Evolutionary conservation across 2,113 vertebrate species (phyloP).

Genomic region (Forbesichthys papilliferus): DNA sequence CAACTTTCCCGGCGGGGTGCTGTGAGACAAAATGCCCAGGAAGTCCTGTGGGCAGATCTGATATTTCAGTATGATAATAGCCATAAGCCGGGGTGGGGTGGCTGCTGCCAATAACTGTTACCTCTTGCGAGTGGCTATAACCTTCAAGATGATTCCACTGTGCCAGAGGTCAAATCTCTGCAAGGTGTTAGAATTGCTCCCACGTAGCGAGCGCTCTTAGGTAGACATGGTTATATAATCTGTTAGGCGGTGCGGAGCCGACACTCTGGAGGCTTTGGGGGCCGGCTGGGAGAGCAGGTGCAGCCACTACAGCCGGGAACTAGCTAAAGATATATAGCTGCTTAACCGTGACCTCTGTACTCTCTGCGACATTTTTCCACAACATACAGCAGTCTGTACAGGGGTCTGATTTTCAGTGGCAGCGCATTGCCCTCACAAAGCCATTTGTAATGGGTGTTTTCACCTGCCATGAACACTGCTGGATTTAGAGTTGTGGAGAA

Average conservation of each 20-base stretch:
- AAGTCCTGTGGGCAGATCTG: slow-evolving; percentile 57
- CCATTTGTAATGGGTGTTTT: slow-evolving; percentile 50
- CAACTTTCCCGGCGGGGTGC: slow-evolving; percentile 17
- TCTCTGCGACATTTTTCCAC: slow-evolving; percentile 18
- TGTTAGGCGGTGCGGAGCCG: neutral
- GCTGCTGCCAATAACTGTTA: slow-evolving; percentile 39
- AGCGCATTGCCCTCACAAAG: slow-evolving; percentile 32
- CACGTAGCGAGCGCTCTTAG: slow-evolving; percentile 16
- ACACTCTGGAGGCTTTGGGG: slow-evolving; percentile 6
- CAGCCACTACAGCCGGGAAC: slow-evolving; percentile 21
- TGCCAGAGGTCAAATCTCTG: slow-evolving; percentile 46
- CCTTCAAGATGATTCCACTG: slow-evolving; percentile 43
- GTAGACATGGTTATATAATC: slow-evolving; percentile 27
- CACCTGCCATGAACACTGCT: slow-evolving; percentile 53
- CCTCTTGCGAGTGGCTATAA: slow-evolving; percentile 46
- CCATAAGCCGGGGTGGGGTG: slow-evolving; percentile 31
- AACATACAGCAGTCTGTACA: slow-evolving; percentile 17
- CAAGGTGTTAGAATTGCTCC: slow-evolving; percentile 32
- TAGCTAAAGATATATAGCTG: slow-evolving; percentile 1
- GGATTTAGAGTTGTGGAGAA: slow-evolving; percentile 20
- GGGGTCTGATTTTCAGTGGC: slow-evolving; percentile 45
- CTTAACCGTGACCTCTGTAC: slow-evolving; percentile 17
- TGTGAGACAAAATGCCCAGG: slow-evolving; percentile 45
- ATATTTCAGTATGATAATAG: slow-evolving; percentile 65
- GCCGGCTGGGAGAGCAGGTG: slow-evolving; percentile 24